Evolutionary conservation across 2,113 vertebrate genomes (phyloP), one percentile per base, ranked within the genome.

Genomic region (Triplophysa siluroides): DNA sequence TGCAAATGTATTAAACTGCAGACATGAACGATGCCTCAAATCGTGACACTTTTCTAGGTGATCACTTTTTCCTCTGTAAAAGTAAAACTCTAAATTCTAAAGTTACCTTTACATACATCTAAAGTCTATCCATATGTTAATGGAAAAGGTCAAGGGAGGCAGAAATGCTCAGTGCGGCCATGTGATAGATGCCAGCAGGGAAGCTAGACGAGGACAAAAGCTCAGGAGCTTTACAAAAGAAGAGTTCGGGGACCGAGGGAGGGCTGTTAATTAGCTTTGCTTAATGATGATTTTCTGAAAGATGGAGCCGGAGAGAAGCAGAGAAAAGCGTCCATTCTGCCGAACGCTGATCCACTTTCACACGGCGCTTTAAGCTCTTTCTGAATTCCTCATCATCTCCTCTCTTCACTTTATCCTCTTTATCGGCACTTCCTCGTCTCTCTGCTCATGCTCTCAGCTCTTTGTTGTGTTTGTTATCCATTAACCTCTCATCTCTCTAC

Each of bases 251-350:
- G 45, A 69, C 18, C 11, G 54, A 84, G 73, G 58, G 61, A 67
- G 26, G 64, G 16, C 24, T 19, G 33, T 14, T 70, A 72, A 76
- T 71, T 65, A 71, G 78, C 58, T 79, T 50, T 10, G 69, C 62
- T 62, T 81, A 67, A 84, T 81, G 67, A 81, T 73, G 62, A 74
- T 81, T 74, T 74, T 78, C 52, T 81, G 69, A 80, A 80, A 73
- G 78, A 77, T 78, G 9, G 41, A 73, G 8, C 8, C 8, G 8
- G 50, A 23, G 43, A 65, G 43, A 29, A 56, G 61, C 26, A 29
- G 50, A 23, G 74, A 68, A 43, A 68, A 16, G 19, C n/a, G 0
- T 70, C 76, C 69, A 71, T 24, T 63, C 16, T 11, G 29, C 24
- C 21, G 19, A 43, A 33, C 19, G 21, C 52, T 62, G 64, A 78